Percentiles rank a stretch among this genome's conserved stretches.
phyloP scores from a whole-genome alignment of 1,140 invertebrate species.

The Popillia japonica region DNA sequence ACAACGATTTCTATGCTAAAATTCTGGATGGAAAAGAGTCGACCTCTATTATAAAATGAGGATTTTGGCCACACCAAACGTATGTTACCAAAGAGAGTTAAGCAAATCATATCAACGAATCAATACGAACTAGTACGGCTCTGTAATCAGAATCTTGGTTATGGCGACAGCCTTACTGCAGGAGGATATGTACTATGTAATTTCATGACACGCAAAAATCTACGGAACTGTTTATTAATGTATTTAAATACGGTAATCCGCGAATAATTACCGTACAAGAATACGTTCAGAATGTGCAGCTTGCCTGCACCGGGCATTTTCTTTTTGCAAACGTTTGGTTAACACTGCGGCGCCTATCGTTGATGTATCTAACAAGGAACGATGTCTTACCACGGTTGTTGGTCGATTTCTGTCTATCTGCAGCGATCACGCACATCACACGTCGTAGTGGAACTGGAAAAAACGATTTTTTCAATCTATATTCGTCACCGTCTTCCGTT shows the following conservation, averaged over 20 bases:
- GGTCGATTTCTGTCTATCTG: not conserved
- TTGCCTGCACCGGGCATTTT: not conserved
- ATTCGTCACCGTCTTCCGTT: not conserved
- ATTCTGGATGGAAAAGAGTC: no score
- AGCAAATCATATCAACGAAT: no score
- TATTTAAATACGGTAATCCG: not conserved
- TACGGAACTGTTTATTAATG: constrained; percentile 10
- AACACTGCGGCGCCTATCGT: constrained; percentile 7
- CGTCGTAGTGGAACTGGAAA: not conserved
- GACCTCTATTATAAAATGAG: no score
- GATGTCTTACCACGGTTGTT: not conserved
- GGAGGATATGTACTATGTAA: not conserved
- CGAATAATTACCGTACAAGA: not conserved
- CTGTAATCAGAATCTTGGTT: not conserved
- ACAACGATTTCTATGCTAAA: no score
- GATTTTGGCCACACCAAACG: no score
- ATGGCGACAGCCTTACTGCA: not conserved
- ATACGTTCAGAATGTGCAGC: not conserved
- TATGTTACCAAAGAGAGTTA: no score
- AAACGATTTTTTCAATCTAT: not conserved
- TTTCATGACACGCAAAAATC: not conserved
- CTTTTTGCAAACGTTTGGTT: not conserved
- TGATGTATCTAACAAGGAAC: not conserved
- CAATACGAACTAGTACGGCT: not conserved
- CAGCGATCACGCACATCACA: not conserved